Evolutionary conservation across 2,888 invertebrate genomes (phyloP).

Genomic region (Drosophila antonietae): DNA sequence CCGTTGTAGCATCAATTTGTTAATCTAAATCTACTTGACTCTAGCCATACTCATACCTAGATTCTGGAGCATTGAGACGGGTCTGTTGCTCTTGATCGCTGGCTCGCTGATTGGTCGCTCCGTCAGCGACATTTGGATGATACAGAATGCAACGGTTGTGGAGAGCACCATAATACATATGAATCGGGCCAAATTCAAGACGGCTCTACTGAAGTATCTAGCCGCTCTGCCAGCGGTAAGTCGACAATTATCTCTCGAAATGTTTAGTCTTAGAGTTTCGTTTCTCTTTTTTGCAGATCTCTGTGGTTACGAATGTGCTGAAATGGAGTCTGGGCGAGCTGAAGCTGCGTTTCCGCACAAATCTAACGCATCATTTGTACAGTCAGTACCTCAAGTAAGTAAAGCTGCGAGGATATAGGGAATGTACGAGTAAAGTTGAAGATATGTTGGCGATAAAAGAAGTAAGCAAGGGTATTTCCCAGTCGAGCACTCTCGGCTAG

Average conservation of each 20-base stretch:
- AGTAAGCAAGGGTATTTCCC: background rate
- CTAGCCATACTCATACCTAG: conserved; percentile 91
- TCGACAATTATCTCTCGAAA: background rate
- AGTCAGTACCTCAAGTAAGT: conserved; percentile 96
- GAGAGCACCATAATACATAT: conserved; percentile 98
- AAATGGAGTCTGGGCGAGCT: conserved; percentile 98
- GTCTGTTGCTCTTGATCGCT: conserved; percentile 91
- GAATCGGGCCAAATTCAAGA: conserved; percentile 91
- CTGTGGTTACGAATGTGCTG: conserved; percentile 95
- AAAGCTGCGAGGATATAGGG: background rate
- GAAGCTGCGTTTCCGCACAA: conserved; percentile 95
- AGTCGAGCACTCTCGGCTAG: background rate
- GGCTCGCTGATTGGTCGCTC: conserved; percentile 93
- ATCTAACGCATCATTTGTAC: conserved; percentile 94
- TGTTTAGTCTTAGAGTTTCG: background rate
- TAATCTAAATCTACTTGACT: background rate
- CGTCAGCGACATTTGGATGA: conserved; percentile 98
- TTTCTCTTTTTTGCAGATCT: conserved; percentile 87
- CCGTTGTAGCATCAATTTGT: background rate
- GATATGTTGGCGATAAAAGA: no score
- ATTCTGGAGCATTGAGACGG: conserved; percentile 90
- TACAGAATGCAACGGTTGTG: conserved; percentile 95
- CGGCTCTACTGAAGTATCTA: conserved; percentile 91
- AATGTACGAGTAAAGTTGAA: background rate
- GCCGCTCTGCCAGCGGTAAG: conserved; percentile 94